A percentile compares a stretch with the other conserved stretches of the same genome.
These are phyloP conservation scores for Nomada fucata DNA, from an alignment of 2,888 invertebrate genomes.

Conservation along the genomic window DNA sequence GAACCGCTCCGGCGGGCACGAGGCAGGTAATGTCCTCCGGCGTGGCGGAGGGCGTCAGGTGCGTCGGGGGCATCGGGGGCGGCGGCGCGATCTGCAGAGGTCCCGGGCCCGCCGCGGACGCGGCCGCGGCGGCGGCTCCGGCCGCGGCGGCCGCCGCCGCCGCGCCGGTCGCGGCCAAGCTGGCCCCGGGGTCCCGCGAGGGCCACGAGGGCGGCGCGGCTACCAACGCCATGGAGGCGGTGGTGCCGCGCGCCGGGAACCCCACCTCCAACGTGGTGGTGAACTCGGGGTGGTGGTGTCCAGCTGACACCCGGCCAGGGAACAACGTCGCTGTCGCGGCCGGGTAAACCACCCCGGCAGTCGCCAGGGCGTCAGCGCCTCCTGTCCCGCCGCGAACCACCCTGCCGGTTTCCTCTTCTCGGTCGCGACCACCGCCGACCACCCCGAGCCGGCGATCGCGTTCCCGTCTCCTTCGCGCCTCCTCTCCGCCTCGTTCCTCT, in stretches of 20 bases:
- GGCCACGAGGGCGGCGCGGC: conserved; percentile 85
- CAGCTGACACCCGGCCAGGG: conserved; percentile 85
- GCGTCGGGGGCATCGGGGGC: conserved; percentile 79
- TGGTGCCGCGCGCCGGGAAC: conserved; percentile 84
- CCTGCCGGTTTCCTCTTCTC: conserved; percentile 81
- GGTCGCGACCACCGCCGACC: conserved; percentile 41
- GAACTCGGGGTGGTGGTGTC: conserved; percentile 82
- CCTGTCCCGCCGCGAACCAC: conserved; percentile 85
- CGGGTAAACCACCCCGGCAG: conserved; percentile 84
- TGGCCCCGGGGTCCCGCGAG: conserved; percentile 85
- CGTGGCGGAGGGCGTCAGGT: conserved; percentile 85
- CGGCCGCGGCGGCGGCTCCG: conserved; percentile 82
- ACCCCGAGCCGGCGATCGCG: conserved; percentile 13
- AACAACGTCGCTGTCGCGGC: conserved; percentile 85
- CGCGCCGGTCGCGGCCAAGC: conserved; percentile 72
- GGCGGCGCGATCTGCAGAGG: conserved; percentile 86
- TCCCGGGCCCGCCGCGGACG: conserved; percentile 84
- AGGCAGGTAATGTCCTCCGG: conserved; percentile 85
- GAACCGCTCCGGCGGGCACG: conserved; percentile 84
- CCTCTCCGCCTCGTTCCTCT: no score
- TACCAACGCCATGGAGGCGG: conserved; percentile 85
- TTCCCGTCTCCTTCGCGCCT: background rate
- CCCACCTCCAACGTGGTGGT: conserved; percentile 84
- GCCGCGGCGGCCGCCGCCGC: conserved; percentile 80
- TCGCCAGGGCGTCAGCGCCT: conserved; percentile 84